phyloP scores from a whole-genome alignment of 2,888 invertebrate genomes.

The Chalcis sispes region DNA sequence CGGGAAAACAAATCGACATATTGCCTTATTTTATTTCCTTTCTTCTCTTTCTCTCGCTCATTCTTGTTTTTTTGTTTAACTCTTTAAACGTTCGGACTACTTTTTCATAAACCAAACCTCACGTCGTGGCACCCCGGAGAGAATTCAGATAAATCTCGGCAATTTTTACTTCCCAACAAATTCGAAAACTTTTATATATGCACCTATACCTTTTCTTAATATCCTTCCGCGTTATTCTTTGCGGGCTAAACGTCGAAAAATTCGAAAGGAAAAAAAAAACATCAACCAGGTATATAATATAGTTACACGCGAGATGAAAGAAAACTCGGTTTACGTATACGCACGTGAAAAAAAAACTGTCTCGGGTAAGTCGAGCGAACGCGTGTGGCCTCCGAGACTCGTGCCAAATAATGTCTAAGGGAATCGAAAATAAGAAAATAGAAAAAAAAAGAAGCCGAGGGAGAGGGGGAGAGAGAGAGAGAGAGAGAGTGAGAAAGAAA shows the following conservation, averaged over 20 bases:
- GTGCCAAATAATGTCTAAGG: no score
- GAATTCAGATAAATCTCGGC: constrained; percentile 29
- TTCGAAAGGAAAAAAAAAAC: no score
- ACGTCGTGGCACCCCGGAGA: neutral
- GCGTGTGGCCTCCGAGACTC: no score
- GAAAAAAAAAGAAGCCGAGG: no score
- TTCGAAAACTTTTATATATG: neutral
- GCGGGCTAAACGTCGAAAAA: no score
- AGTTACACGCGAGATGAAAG: neutral
- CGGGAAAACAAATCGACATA: constrained; percentile 41
- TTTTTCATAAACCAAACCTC: constrained; percentile 28
- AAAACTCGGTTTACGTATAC: neutral
- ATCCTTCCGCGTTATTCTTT: no score
- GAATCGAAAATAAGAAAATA: no score
- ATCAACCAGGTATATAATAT: neutral
- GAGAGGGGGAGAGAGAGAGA: no score
- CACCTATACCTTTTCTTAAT: no score
- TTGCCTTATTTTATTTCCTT: constrained; percentile 1
- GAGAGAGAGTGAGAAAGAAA: neutral
- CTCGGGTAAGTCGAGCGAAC: no score
- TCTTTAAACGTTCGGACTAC: no score
- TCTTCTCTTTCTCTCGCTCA: neutral
- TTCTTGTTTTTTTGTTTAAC: neutral
- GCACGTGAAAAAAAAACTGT: constrained; percentile 32
- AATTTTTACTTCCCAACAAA: constrained; percentile 2